These are phyloP conservation scores for Intellagama lesueurii DNA, from an alignment of 2,797 vertebrate species.

Conservation along the genomic window DNA sequence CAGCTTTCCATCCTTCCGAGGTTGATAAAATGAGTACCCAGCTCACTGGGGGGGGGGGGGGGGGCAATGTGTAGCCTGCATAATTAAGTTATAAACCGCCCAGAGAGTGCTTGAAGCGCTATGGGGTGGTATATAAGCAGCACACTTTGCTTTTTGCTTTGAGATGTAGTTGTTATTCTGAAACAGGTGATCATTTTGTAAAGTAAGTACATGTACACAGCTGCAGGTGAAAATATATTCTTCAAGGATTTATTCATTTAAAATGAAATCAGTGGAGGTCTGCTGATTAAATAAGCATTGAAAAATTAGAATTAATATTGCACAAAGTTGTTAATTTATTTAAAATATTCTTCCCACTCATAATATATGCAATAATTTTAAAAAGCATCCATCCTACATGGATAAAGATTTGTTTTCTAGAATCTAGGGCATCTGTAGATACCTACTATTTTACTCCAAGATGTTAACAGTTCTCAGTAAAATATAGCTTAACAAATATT, in stretches of 20 bases:
- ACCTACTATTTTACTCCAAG: not conserved
- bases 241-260: not conserved
- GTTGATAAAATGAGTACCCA: no score
- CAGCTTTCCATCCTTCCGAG: no score
- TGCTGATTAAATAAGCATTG: not conserved
- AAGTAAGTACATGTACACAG: not conserved
- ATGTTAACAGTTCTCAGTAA: not conserved
- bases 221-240: no score
- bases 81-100: no score
- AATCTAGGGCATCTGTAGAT: not conserved
- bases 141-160: no score
- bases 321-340: not conserved
- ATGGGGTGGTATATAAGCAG: no score
- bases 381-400: no score
- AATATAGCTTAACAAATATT: not conserved
- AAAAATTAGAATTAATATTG: not conserved
- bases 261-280: not conserved
- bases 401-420: not conserved
- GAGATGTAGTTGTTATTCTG: not conserved
- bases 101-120: no score
- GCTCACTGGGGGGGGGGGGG: no score
- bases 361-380: not conserved
- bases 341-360: not conserved
- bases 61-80: no score
- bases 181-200: not conserved